These are phyloP conservation scores for Sweltsa coloradensis DNA, from an alignment of 1,140 invertebrate species.

Conservation along the genomic window DNA sequence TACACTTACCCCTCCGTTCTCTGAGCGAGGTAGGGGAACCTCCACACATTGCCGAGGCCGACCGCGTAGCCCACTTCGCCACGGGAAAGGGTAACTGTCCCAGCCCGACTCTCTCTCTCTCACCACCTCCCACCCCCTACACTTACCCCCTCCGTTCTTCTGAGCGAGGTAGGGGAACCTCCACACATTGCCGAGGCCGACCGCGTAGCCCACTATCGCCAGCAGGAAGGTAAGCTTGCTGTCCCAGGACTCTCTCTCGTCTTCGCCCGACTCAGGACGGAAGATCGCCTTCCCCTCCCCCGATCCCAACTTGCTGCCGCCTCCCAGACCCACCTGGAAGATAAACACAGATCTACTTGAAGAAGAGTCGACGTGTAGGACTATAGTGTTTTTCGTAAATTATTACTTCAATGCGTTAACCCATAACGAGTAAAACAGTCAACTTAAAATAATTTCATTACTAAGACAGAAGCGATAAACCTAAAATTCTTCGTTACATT, in stretches of 20 bases:
- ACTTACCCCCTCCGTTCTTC: slow-evolving; percentile 73
- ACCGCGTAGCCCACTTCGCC: slow-evolving; percentile 92
- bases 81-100: too few relatives aligned
- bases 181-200: slow-evolving; percentile 91
- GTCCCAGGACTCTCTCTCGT: slow-evolving; percentile 82
- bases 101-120: too few relatives aligned
- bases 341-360: too few relatives aligned
- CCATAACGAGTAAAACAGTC: too few relatives aligned
- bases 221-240: slow-evolving; percentile 83
- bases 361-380: too few relatives aligned
- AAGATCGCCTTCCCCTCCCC: slow-evolving; percentile 49
- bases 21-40: slow-evolving; percentile 82
- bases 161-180: slow-evolving; percentile 82
- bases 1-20: slow-evolving; percentile 71
- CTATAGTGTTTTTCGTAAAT: too few relatives aligned
- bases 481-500: too few relatives aligned
- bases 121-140: too few relatives aligned
- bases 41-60: slow-evolving; percentile 89
- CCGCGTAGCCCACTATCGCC: slow-evolving; percentile 85
- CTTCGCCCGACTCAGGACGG: slow-evolving; percentile 56
- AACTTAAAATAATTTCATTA: too few relatives aligned
- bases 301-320: slow-evolving; percentile 38
- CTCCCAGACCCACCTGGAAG: slow-evolving; percentile 19
- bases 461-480: too few relatives aligned
- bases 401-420: too few relatives aligned